Evolutionary conservation across 2,797 vertebrate species (phyloP), one percentile per base, ranked within the genome.

Genomic region (Artibeus lituratus): DNA sequence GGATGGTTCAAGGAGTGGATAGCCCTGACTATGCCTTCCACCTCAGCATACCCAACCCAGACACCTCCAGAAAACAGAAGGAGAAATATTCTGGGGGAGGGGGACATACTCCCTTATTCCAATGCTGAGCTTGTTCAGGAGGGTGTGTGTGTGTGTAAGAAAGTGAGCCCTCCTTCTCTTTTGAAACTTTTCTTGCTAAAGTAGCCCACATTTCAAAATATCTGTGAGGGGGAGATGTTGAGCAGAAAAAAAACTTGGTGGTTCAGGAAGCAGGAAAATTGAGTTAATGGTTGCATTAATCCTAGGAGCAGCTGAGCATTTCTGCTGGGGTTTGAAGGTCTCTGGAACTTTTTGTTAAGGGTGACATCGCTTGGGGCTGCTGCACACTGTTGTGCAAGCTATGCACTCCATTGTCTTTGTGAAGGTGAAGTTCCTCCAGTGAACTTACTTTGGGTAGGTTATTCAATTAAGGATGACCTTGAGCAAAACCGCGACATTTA

Each of bases 281-380:
- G 70, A 78, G 88, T 96, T 94, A 94, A 87, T 77, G 74, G 22
- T 78, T 42, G 29, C 73, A 90, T 77, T 78, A 74, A 65, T 74
- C 59, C 65, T 89, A 44, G n/a, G n/a, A 89, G 69, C 73, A 91
- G 35, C 44, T 19, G 22, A 83, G 53, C 16, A 22, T 73, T 94
- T 92, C 85, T 93, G 91, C 55, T 72, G 51, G 39, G 85, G 35
- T 80, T 74, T 77, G 51, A 29, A 93, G 49, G 11, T 59, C 80
- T 87, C 44, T 5, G 32, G 74, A 80, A 87, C 70, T 24, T 47
- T 69, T 69, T 59, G 80, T 62, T 6, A 59, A 78, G 57, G 37
- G 55, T 16, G 19, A 65, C 59, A 35, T 5, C 16, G 19, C 74
- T 70, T 1, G 1, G 37, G 81, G 22, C 35, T 82, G 92, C 3